Evolutionary conservation across 2,797 vertebrate species (phyloP).

Genomic region (Enteromius argenteus): DNA sequence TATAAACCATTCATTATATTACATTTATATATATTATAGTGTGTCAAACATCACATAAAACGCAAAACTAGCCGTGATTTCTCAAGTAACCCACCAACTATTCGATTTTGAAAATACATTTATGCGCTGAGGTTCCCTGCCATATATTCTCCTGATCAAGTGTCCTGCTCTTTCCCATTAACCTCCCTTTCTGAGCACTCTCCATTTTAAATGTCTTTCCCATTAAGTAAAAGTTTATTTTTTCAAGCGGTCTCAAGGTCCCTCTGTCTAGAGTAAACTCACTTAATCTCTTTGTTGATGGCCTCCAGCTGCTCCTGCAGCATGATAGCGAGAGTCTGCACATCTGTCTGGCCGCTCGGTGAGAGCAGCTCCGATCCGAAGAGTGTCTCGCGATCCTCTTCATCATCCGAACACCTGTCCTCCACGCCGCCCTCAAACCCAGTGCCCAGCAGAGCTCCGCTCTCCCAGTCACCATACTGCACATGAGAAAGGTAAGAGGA

Average conservation of each 20-base stretch:
- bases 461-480: conserved; percentile 86
- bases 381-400: conserved; percentile 82
- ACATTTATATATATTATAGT: too few relatives aligned
- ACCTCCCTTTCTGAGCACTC: background rate
- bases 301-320: conserved; percentile 91
- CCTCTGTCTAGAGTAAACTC: conserved; percentile 56
- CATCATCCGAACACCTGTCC: conserved; percentile 78
- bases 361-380: conserved; percentile 85
- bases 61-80: background rate
- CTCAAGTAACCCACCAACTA: background rate
- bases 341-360: conserved; percentile 88
- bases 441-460: conserved; percentile 71
- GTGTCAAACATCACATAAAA: background rate
- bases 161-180: background rate
- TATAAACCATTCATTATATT: too few relatives aligned
- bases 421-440: conserved; percentile 76
- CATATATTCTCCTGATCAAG: background rate
- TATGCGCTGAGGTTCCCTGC: background rate
- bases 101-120: background rate
- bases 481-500: background rate
- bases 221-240: background rate
- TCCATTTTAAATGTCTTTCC: background rate
- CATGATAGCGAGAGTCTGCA: conserved; percentile 91
- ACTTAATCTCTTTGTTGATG: conserved; percentile 93
- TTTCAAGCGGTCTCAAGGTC: background rate